Evolutionary conservation across 1,140 invertebrate genomes (phyloP).

Genomic region (Solen grandis): DNA sequence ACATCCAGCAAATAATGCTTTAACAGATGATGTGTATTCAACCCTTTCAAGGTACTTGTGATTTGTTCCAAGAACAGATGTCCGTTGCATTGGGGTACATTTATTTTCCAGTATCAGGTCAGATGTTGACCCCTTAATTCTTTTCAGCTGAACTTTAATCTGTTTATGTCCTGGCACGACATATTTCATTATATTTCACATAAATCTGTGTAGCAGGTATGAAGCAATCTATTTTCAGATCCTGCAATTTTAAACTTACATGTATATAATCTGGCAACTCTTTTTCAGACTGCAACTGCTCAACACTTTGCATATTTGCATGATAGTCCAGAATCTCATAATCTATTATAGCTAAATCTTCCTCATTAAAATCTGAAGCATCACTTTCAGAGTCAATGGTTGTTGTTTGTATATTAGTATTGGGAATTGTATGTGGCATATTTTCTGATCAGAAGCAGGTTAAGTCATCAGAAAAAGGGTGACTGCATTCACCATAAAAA

Average conservation of each 20-base stretch:
- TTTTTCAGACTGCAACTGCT: slow-evolving; percentile 6
- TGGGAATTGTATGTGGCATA: background rate
- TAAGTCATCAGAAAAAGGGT: background rate
- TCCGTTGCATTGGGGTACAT: slow-evolving; percentile 1
- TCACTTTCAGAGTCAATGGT: too few relatives aligned
- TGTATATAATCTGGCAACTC: too few relatives aligned
- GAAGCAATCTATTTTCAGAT: too few relatives aligned
- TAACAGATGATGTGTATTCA: slow-evolving; percentile 4
- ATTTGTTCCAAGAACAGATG: background rate
- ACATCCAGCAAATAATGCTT: background rate
- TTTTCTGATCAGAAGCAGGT: background rate
- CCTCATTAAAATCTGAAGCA: too few relatives aligned
- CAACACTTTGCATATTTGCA: background rate
- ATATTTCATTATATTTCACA: background rate
- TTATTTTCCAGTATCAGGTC: background rate
- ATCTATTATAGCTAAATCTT: too few relatives aligned
- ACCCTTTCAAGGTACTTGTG: background rate
- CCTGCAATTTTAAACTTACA: too few relatives aligned
- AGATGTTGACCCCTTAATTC: background rate
- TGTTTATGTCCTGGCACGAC: background rate
- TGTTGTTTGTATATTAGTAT: background rate
- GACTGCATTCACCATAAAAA: background rate
- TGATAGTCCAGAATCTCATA: too few relatives aligned
- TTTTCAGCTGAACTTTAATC: background rate
- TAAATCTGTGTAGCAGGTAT: background rate